Base-by-base conservation (phyloP, 2,888 invertebrate genomes). In the Drosophila pegasa region DNA sequence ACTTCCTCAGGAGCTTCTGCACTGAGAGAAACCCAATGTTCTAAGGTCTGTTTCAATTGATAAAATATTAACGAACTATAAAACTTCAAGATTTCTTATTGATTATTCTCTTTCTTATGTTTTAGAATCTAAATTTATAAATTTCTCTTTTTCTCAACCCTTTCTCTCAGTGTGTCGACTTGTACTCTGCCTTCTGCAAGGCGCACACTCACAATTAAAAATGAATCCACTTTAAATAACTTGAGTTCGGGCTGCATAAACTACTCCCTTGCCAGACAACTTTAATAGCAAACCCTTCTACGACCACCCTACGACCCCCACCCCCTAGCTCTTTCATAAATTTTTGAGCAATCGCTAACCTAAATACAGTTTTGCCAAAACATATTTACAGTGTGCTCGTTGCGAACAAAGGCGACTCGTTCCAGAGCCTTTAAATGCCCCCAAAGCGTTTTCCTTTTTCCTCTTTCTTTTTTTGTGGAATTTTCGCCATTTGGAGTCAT, bases 271-370 rank as follows among this genome's bases (percentile, higher is more conserved):
- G 48, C 48, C 18, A 55, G 63, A 38, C 20, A 51, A 47, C 45
- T 47, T 69, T 25, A 61, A 43, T 43, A 27, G 18, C 10, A 22
- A n/a, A 35, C 43, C 25, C 40, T 43, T 3, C n/a, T 5, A 29
- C 16, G 14, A 20, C 14, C 31, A 3, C 12, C 35, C 20, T 16
- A 3, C 37, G 16, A 2, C 14, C 1, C 14, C 12, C 18, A 33
- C 3, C 5, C 22, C 20, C 20, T 12, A 4, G 20, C 27, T 60
- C 9, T 50, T 65, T 73, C 67, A 84, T 86, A 75, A 57, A 88
- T 88, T 80, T 88, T 88, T 88, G 75, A 88, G 72, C 89, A 88
- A 88, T 87, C 81, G 60, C 85, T 84, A 87, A 86, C 89, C 89
- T 79, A 86, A 88, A 88, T 88, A 74, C 72, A 71, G 71, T 77